Percentiles rank a stretch among this genome's conserved stretches.
Evolutionary conservation across 2,113 vertebrate species (phyloP).

Genomic region (Semnopithecus entellus): DNA sequence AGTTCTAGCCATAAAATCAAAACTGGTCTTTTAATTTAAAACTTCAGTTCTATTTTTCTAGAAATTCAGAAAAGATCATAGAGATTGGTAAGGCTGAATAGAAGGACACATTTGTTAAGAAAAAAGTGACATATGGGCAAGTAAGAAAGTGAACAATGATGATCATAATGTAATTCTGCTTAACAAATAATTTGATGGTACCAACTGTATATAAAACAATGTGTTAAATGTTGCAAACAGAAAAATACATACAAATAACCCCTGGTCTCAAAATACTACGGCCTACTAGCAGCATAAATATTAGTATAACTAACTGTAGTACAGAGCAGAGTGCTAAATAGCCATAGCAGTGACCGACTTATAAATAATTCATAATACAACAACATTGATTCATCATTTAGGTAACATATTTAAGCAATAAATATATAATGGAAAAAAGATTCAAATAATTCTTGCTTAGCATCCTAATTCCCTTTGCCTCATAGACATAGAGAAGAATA

Average conservation of each 20-base stretch:
- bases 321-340: neutral
- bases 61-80: neutral
- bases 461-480: neutral
- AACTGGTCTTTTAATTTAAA: neutral
- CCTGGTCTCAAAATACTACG: neutral
- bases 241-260: neutral
- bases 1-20: neutral
- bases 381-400: neutral
- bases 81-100: neutral
- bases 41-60: neutral
- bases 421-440: neutral
- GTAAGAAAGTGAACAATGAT: neutral
- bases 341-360: neutral
- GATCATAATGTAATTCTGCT: neutral
- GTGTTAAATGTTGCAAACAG: neutral
- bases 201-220: neutral
- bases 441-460: neutral
- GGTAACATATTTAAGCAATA: neutral
- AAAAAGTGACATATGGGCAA: neutral
- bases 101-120: neutral
- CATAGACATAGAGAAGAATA: neutral
- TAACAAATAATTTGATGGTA: neutral
- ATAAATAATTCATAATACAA: slow-evolving; percentile 38
- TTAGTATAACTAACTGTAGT: neutral
- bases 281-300: neutral